Percentiles rank a stretch among this genome's conserved stretches.
Evolutionary conservation across 2,888 invertebrate species (phyloP).

Genomic region (Drosophila acutilabella): DNA sequence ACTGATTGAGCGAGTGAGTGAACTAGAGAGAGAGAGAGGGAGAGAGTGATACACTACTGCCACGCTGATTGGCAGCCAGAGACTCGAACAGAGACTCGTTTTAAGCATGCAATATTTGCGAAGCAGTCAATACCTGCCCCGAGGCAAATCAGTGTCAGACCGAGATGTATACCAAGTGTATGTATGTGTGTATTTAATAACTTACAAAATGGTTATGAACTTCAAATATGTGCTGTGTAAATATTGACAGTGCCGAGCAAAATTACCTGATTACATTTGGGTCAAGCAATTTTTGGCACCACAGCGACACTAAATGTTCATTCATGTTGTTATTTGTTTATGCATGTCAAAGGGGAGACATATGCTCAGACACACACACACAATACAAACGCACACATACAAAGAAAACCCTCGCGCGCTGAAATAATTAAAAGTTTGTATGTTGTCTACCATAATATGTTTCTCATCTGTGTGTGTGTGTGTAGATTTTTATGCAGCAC

Average conservation of each 20-base stretch:
- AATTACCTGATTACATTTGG: conserved; percentile 78
- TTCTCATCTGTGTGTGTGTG: conserved; percentile 28
- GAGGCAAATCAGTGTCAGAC: conserved; percentile 48
- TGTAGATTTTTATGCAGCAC: conserved; percentile 27
- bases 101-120: conserved; percentile 58
- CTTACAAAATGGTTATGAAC: conserved; percentile 69
- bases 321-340: conserved; percentile 50
- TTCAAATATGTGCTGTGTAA: conserved; percentile 63
- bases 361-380: conserved; percentile 21
- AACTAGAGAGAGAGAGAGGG: not conserved
- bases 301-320: conserved; percentile 53
- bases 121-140: conserved; percentile 34
- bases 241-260: conserved; percentile 72
- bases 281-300: conserved; percentile 69
- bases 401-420: conserved; percentile 53
- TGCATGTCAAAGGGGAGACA: conserved; percentile 30
- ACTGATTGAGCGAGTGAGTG: not conserved
- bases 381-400: conserved; percentile 13
- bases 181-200: conserved; percentile 55
- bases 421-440: conserved; percentile 76
- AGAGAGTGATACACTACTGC: not conserved
- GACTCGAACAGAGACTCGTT: conserved; percentile 5
- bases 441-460: conserved; percentile 63
- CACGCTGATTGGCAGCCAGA: conserved; percentile 32
- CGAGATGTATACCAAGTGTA: conserved; percentile 10